Conservation (phyloP, 1,140 invertebrate genomes). For the Sarcophaga peregrina region DNA sequence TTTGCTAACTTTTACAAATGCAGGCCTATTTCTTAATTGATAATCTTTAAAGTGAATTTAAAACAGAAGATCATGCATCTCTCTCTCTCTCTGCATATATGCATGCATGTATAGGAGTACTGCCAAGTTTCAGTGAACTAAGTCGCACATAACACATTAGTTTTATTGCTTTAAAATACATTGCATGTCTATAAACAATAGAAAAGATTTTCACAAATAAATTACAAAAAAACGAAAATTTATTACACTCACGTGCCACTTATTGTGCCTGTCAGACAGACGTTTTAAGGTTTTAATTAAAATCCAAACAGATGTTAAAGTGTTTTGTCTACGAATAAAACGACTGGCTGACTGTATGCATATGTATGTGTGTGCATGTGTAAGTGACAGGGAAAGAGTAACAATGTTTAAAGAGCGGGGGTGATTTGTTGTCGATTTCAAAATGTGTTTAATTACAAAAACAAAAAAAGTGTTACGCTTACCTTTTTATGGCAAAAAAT, state of each 20-base stretch:
- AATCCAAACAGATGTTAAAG: slow-evolving; percentile 11
- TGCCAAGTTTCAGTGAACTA: too few relatives aligned
- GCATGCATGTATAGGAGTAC: too few relatives aligned
- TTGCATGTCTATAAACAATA: too few relatives aligned
- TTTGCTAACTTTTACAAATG: too few relatives aligned
- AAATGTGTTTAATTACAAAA: neutral
- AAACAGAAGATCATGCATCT: too few relatives aligned
- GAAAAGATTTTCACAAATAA: too few relatives aligned
- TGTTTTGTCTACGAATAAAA: neutral
- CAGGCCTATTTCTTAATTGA: too few relatives aligned
- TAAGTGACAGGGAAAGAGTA: neutral
- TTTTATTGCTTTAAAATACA: too few relatives aligned
- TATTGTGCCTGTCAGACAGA: neutral
- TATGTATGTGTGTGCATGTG: neutral
- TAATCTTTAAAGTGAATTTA: too few relatives aligned
- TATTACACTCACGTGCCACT: neutral
- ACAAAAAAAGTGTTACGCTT: neutral
- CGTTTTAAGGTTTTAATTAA: slow-evolving; percentile 12
- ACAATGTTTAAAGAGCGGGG: neutral
- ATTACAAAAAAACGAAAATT: neutral
- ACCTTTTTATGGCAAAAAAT: neutral
- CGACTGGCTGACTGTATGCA: too few relatives aligned
- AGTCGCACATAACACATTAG: too few relatives aligned
- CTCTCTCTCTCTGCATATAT: too few relatives aligned
- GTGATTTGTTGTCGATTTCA: neutral